A percentile compares a stretch with the other conserved stretches of the same genome.
These are phyloP conservation scores for Paratilapia polleni DNA, from an alignment of 2,113 vertebrate species.

Conservation along the genomic window DNA sequence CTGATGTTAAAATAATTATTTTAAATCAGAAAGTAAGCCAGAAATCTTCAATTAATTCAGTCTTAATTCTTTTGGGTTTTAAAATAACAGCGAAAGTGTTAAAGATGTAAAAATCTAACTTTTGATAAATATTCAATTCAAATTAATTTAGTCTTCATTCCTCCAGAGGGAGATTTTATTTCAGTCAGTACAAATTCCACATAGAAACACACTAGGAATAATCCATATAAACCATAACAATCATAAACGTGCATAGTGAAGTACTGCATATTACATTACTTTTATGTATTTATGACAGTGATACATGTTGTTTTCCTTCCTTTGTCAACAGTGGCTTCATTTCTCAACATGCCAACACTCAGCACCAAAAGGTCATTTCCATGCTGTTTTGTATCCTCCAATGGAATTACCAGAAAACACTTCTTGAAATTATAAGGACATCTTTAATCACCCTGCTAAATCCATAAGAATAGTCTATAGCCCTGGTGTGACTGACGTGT, in stretches of 20 bases:
- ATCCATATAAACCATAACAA: background rate
- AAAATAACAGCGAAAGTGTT: background rate
- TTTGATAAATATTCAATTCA: background rate
- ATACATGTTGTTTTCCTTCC: background rate
- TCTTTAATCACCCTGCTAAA: constrained; percentile 56
- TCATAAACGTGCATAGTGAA: background rate
- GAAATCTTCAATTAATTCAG: background rate
- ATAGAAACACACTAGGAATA: background rate
- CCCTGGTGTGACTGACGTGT: constrained; percentile 71
- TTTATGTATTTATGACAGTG: background rate
- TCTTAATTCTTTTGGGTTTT: background rate
- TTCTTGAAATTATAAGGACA: constrained; percentile 37
- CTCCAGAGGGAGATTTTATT: too few species aligned
- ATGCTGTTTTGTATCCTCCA: constrained; percentile 17
- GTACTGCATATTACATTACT: background rate
- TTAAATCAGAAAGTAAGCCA: background rate
- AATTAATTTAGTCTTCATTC: background rate
- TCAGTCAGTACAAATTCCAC: background rate
- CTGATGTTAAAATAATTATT: background rate
- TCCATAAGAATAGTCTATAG: constrained; percentile 31
- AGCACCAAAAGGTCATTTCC: background rate
- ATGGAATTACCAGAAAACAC: constrained; percentile 31
- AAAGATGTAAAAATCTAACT: background rate
- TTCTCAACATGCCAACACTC: background rate
- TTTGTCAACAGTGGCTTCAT: background rate